These are phyloP conservation scores for Eira barbara DNA, from an alignment of 2,113 vertebrate species.

Conservation along the genomic window DNA sequence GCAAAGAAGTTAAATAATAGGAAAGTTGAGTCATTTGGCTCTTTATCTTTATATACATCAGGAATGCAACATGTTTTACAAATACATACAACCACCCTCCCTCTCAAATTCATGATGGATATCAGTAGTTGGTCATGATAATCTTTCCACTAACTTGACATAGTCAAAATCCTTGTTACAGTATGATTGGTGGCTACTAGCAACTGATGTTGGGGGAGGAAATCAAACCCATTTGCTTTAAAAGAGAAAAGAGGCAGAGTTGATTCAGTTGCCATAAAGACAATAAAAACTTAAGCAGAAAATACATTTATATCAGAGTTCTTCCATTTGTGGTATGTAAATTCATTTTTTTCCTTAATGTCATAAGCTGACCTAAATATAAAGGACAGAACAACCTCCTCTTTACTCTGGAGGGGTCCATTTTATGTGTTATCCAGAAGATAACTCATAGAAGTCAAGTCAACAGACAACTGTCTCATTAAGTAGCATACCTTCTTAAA, in stretches of 20 bases:
- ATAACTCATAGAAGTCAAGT: neutral
- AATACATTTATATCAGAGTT: neutral
- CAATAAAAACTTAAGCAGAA: neutral
- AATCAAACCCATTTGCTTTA: neutral
- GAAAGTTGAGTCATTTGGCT: neutral
- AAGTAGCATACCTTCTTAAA: neutral
- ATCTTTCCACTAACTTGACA: neutral
- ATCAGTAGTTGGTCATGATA: neutral
- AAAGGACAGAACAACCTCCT: neutral
- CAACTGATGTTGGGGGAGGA: neutral
- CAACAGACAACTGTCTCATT: neutral
- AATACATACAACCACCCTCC: rapidly evolving
- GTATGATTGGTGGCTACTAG: neutral
- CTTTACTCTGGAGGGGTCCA: neutral
- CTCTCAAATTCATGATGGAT: neutral
- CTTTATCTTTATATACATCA: neutral
- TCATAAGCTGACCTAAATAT: neutral
- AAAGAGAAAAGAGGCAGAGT: neutral
- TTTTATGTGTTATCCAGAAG: neutral
- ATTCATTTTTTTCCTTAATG: neutral
- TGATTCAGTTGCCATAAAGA: neutral
- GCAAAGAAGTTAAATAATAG: neutral
- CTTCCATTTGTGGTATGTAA: neutral
- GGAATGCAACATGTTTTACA: neutral
- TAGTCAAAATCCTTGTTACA: neutral